Conservation (phyloP, 1,140 invertebrate genomes). For the Copidosoma floridanum region DNA sequence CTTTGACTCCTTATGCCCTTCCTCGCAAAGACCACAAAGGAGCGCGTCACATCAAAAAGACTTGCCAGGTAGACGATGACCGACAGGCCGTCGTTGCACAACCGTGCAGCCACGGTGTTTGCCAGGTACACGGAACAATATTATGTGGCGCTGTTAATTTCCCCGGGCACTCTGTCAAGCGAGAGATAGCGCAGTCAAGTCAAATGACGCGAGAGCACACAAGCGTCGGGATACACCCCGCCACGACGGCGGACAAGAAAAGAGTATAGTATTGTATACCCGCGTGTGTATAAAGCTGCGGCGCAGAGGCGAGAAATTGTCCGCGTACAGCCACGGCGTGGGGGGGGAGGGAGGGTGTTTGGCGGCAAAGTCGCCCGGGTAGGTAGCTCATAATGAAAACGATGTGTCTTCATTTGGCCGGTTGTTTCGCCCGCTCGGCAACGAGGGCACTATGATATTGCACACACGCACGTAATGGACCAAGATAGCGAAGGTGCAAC, state of each 20-base stretch:
- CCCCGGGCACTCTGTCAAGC: constrained; percentile 3
- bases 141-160: constrained; percentile 15
- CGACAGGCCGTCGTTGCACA: no score
- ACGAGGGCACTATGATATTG: neutral
- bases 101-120: no score
- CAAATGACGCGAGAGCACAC: constrained; percentile 16
- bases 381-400: constrained; percentile 47
- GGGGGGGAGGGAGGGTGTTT: constrained; percentile 24
- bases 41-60: no score
- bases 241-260: neutral
- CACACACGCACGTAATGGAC: neutral
- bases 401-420: constrained; percentile 48
- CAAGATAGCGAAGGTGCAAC: no score
- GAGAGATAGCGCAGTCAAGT: neutral
- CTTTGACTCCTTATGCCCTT: no score
- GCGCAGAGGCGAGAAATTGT: no score
- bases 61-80: no score
- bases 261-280: neutral
- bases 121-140: no score
- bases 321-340: no score
- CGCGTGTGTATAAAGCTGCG: neutral
- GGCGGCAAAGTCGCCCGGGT: constrained; percentile 20
- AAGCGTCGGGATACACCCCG: neutral
- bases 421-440: constrained; percentile 35
- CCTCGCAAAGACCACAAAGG: no score